Evolutionary conservation across 2,113 vertebrate genomes (phyloP), one percentile per base, ranked within the genome.

Genomic region (Candoia aspera): DNA sequence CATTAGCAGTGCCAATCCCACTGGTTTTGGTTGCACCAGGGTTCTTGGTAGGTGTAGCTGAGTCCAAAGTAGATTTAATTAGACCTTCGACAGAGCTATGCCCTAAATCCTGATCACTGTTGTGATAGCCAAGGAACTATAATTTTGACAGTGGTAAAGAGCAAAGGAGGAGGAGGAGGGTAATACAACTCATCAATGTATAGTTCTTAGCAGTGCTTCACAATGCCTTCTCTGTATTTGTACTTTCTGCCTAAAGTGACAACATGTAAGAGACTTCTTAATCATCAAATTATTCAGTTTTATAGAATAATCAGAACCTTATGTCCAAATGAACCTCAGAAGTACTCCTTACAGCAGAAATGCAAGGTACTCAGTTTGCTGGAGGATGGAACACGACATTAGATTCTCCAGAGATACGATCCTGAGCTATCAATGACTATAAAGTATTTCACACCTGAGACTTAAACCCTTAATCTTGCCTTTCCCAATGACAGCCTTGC

Each of bases 361-460:
- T 54, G 46, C 89, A 90, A 92, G 62, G 2, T 42, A 4, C 0
- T 37, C 68, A 83, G 92, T 49, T 64, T 55, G 49, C 37, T 21
- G 84, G 93, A 92, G 37, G 58, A 91, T 0, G 46, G 91, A 92
- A 62, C 90, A 91, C 62, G 93, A 84, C 94, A 91, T 90, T 90
- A 93, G 91, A 79, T 46, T 17, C 91, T 93, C 85, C 73, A 0
- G 29, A 84, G 85, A 91, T 83, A 91, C 91, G 88, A 83, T 93
- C 90, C 93, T 89, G 54, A 17, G 0, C 0, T 49, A 91, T 91
- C 60, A 0, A 0, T 54, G 24, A 83, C 85, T 92, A 93, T 60
- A 54, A 68, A 95, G 54, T 54, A 87, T 54, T 90, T 88, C 93
- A 88, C 86, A 93, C 37, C 86, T 33, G 54, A 94, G 60, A 88